phyloP scores from a whole-genome alignment of 2,888 invertebrate species.

The Drosophila buzzatii region DNA sequence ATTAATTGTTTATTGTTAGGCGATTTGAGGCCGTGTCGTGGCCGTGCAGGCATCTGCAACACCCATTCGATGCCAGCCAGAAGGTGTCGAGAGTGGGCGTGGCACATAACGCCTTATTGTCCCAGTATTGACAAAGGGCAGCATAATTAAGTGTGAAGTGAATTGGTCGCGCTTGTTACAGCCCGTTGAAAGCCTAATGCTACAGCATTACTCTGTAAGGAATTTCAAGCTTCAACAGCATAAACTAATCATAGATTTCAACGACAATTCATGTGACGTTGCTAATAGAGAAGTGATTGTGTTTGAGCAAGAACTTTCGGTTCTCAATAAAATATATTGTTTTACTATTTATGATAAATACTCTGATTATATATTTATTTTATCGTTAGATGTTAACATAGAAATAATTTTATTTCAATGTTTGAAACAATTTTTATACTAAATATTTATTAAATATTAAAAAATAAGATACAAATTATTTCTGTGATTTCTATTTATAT shows the following conservation, averaged over 20 bases:
- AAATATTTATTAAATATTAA: too few relatives aligned
- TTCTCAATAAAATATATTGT: too few relatives aligned
- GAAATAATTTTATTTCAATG: too few relatives aligned
- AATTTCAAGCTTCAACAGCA: background rate
- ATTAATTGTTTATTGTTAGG: slow-evolving; percentile 77
- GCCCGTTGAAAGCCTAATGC: background rate
- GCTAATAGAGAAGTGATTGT: background rate
- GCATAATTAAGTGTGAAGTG: slow-evolving; percentile 44
- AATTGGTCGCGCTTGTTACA: slow-evolving; percentile 21
- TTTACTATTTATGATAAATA: too few relatives aligned
- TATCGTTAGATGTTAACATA: too few relatives aligned
- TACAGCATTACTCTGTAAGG: background rate
- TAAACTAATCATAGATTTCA: background rate
- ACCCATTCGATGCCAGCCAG: slow-evolving; percentile 24
- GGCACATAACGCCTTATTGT: slow-evolving; percentile 6
- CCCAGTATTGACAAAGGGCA: background rate
- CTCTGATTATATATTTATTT: too few relatives aligned
- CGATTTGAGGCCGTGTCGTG: slow-evolving; percentile 44
- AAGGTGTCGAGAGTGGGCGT: slow-evolving; percentile 31
- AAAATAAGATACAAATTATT: too few relatives aligned
- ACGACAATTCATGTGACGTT: background rate
- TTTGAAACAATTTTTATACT: too few relatives aligned
- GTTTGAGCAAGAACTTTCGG: background rate
- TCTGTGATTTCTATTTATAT: too few relatives aligned
- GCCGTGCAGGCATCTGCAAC: slow-evolving; percentile 30